These are phyloP conservation scores for Mystacornis crossleyi DNA, from an alignment of 2,113 vertebrate genomes.

Conservation along the genomic window DNA sequence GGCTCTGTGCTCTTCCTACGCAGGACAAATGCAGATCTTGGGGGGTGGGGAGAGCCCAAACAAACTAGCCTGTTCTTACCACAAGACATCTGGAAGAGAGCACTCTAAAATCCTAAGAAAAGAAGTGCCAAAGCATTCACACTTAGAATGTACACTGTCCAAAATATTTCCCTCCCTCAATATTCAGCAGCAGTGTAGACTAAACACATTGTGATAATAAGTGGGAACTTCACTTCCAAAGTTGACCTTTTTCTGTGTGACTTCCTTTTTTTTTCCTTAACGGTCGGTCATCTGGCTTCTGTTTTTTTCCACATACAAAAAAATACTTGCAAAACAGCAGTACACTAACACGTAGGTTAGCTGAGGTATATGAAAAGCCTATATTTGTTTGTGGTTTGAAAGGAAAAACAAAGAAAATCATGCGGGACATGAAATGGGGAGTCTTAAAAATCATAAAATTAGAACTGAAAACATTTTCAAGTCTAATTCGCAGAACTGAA, in stretches of 20 bases:
- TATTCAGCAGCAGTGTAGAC: background rate
- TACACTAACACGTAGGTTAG: background rate
- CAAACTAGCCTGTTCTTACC: background rate
- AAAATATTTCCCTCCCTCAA: background rate
- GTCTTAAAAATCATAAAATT: background rate
- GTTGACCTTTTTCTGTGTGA: background rate
- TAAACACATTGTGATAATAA: background rate
- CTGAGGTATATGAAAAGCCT: background rate
- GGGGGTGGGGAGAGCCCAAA: background rate
- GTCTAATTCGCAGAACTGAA: background rate
- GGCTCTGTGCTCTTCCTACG: background rate
- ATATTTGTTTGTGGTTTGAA: background rate
- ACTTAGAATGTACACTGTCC: background rate
- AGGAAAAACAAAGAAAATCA: background rate
- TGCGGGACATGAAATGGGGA: background rate
- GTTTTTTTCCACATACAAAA: background rate
- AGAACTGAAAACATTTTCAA: background rate
- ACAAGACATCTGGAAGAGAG: background rate
- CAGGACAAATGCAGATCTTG: background rate
- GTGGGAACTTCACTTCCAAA: background rate
- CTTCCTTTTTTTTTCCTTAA: background rate
- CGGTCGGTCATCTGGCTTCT: background rate
- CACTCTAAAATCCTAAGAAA: background rate
- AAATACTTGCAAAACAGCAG: background rate
- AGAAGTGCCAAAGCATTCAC: background rate